Conservation (phyloP, 2,113 vertebrate genomes). For the Damaliscus lunatus region DNA sequence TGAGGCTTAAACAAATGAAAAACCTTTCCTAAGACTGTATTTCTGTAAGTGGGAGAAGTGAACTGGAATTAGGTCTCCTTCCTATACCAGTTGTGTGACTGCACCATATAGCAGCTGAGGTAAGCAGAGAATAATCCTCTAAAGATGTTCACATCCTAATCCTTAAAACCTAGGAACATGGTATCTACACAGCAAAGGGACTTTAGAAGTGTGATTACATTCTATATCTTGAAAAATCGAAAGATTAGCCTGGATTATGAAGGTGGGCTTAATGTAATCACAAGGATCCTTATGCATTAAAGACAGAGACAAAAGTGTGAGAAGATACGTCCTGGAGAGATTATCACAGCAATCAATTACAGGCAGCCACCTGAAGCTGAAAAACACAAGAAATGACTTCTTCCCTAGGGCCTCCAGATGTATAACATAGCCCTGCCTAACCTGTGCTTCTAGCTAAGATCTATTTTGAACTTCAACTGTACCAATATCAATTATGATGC, state of each 20-base stretch:
- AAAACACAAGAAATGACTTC: not conserved
- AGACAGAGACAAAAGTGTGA: not conserved
- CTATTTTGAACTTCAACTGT: not conserved
- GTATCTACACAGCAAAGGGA: not conserved
- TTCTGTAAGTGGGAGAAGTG: not conserved
- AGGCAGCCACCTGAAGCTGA: not conserved
- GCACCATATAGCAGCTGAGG: too few species aligned
- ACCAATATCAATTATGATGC: not conserved
- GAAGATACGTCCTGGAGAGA: not conserved
- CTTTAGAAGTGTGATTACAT: not conserved
- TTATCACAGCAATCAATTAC: not conserved
- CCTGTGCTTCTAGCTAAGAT: not conserved
- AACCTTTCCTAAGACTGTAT: not conserved
- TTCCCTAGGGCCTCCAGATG: not conserved
- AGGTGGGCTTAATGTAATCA: not conserved
- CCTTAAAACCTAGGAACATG: not conserved
- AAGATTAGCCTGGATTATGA: not conserved
- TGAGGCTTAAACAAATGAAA: not conserved
- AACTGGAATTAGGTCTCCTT: not conserved
- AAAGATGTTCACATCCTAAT: not conserved
- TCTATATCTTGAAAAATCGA: not conserved
- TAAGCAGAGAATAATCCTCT: not conserved
- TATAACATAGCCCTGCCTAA: not conserved
- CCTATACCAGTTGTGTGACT: not conserved
- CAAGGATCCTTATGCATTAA: not conserved